These are phyloP conservation scores for Paratilapia polleni DNA, from an alignment of 2,113 vertebrate species.

Conservation along the genomic window DNA sequence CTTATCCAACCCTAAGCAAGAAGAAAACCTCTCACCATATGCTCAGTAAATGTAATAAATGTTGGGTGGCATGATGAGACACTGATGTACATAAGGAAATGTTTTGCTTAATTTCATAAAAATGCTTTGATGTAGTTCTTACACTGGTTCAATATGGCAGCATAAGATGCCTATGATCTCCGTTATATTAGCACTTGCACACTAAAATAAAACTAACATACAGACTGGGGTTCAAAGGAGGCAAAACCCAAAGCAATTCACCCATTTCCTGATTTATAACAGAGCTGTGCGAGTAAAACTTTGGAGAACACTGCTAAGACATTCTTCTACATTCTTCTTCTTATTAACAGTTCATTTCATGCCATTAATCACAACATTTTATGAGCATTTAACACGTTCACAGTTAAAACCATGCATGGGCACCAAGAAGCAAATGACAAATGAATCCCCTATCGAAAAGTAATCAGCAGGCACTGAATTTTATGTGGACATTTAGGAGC, in stretches of 20 bases:
- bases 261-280: conserved; percentile 19
- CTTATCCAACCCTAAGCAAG: neutral
- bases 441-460: neutral
- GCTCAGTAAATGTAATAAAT: neutral
- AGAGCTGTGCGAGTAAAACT: neutral
- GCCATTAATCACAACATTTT: neutral
- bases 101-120: neutral
- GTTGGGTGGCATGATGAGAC: neutral
- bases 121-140: conserved; percentile 5
- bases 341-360: neutral
- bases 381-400: neutral
- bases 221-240: conserved; percentile 24
- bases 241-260: neutral
- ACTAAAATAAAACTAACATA: neutral
- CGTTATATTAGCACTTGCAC: neutral
- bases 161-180: conserved; percentile 17
- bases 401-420: neutral
- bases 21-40: neutral
- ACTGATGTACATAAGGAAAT: neutral
- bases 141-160: neutral
- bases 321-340: conserved; percentile 5
- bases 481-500: conserved; percentile 8
- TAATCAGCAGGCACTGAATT: conserved; percentile 13
- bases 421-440: neutral
- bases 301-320: neutral